Percentiles rank a stretch among this genome's conserved stretches.
phyloP scores from a whole-genome alignment of 2,888 invertebrate species.

The Drepana falcataria region DNA sequence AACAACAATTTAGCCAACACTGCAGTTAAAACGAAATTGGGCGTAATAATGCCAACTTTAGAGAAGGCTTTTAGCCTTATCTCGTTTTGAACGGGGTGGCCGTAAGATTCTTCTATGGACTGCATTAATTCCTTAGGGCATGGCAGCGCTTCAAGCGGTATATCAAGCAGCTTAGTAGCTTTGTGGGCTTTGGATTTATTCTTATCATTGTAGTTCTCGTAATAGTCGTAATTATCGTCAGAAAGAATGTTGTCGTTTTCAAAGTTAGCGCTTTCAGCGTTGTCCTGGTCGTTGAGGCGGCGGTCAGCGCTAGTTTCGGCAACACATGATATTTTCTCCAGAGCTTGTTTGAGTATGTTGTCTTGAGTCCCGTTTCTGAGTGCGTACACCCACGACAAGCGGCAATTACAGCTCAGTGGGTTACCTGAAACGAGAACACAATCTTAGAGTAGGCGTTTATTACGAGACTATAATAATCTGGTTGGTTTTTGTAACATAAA shows the following conservation, averaged over 20 bases:
- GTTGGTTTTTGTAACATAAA: constrained; percentile 20
- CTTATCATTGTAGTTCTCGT: constrained; percentile 55
- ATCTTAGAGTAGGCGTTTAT: constrained; percentile 16
- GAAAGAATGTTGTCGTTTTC: constrained; percentile 39
- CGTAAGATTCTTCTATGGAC: constrained; percentile 63
- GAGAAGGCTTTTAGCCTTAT: constrained; percentile 68
- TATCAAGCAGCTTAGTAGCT: constrained; percentile 57
- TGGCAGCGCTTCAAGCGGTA: constrained; percentile 62
- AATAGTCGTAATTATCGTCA: constrained; percentile 64
- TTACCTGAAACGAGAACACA: constrained; percentile 81
- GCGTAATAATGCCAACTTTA: constrained; percentile 35
- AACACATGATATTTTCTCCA: constrained; percentile 86
- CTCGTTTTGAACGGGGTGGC: constrained; percentile 69
- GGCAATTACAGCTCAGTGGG: constrained; percentile 90
- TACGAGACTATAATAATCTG: constrained; percentile 5
- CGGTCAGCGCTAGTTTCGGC: constrained; percentile 64
- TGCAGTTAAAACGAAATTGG: constrained; percentile 39
- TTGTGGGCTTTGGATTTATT: constrained; percentile 42
- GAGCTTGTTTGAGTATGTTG: constrained; percentile 80
- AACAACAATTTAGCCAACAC: constrained; percentile 37
- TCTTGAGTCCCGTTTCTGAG: constrained; percentile 87
- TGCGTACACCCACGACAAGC: constrained; percentile 88
- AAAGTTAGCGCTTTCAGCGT: constrained; percentile 31
- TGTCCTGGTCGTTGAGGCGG: constrained; percentile 44
- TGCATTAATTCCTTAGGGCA: constrained; percentile 70